Conservation (phyloP, 2,113 vertebrate genomes). For the Lonchura striata region DNA sequence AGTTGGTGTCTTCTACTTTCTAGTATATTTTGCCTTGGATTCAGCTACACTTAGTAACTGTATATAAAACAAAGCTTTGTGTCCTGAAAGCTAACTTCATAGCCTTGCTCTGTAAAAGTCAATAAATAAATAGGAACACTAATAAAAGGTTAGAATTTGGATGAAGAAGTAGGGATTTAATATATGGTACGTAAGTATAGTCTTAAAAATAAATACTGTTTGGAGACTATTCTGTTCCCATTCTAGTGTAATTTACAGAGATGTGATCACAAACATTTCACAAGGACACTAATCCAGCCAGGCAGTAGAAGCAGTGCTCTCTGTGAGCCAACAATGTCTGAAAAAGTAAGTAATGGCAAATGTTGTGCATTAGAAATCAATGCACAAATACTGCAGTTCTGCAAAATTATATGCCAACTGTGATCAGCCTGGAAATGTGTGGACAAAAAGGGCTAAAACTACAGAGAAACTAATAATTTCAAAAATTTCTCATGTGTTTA, state of each 20-base stretch:
- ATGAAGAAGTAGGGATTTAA: neutral
- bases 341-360: neutral
- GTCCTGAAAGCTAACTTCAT: neutral
- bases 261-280: neutral
- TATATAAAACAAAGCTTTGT: neutral
- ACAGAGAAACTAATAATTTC: neutral
- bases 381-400: neutral
- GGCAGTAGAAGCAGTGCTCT: neutral
- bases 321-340: neutral
- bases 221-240: neutral
- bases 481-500: neutral
- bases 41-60: neutral
- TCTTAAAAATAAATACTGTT: neutral
- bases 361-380: neutral
- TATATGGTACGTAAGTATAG: neutral
- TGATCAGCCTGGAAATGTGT: neutral
- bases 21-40: constrained; percentile 2
- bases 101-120: neutral
- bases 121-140: neutral
- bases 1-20: neutral
- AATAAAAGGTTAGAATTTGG: neutral
- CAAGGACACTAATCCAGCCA: neutral
- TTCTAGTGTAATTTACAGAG: neutral
- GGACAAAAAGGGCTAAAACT: neutral
- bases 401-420: neutral